A percentile compares a stretch with the other conserved stretches of the same genome.
Evolutionary conservation across 2,797 vertebrate species (phyloP).

Genomic region (Crocidura indochinensis): DNA sequence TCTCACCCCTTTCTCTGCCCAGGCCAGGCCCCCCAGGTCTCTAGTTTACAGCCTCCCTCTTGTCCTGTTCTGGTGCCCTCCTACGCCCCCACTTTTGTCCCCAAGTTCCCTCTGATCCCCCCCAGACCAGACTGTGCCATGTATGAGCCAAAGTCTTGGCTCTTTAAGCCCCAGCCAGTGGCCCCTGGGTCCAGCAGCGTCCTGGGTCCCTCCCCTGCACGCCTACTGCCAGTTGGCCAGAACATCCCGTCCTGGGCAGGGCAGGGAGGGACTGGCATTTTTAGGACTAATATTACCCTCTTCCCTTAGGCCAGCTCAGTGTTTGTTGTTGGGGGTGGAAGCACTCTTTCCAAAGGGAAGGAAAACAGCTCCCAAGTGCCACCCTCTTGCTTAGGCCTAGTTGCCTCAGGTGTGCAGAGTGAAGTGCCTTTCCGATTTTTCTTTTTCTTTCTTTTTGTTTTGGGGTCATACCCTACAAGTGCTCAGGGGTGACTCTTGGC

Average conservation of each 20-base stretch:
- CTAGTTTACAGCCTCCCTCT: no score
- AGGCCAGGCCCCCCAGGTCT: no score
- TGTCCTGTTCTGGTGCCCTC: not conserved
- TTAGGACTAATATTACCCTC: slow-evolving; percentile 27
- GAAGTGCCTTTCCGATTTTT: not conserved
- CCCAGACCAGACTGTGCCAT: no score
- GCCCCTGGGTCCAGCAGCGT: fast-evolving
- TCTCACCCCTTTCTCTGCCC: no score
- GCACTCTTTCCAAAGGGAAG: slow-evolving; percentile 39
- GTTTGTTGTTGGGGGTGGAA: not conserved
- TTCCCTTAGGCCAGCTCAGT: not conserved
- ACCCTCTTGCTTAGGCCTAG: not conserved
- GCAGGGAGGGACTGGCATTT: not conserved
- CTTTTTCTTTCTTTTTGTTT: no score
- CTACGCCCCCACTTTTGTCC: fast-evolving
- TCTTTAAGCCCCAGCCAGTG: no score
- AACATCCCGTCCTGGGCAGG: not conserved
- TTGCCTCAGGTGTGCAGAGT: not conserved
- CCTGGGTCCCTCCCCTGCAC: no score
- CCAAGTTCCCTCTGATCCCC: no score
- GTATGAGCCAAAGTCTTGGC: not conserved
- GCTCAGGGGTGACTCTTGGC: no score
- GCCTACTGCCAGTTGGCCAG: not conserved
- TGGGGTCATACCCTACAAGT: no score
- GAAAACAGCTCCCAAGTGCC: not conserved